Evolutionary conservation across 2,113 vertebrate species (phyloP).

Genomic region (Furnarius figulus): DNA sequence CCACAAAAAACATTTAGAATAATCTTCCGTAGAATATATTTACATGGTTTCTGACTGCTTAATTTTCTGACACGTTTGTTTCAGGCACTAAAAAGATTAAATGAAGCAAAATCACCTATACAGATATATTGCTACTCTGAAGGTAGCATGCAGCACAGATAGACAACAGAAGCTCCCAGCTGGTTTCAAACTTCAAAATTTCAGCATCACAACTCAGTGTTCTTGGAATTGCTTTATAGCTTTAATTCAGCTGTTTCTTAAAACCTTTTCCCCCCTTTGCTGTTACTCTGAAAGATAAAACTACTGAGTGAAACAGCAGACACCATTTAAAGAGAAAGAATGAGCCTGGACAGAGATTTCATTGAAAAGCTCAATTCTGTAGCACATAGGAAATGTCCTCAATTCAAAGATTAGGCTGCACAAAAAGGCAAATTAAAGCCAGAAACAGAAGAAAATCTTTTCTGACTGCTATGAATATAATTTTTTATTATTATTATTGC

Average conservation of each 20-base stretch:
- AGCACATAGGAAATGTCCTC: background rate
- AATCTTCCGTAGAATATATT: constrained; percentile 56
- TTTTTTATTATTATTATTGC: background rate
- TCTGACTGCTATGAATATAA: background rate
- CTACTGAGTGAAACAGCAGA: constrained; percentile 19
- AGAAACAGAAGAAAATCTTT: constrained; percentile 16
- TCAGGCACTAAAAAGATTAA: constrained; percentile 23
- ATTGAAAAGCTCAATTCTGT: constrained; percentile 38
- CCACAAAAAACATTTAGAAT: constrained; percentile 37
- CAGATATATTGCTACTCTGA: background rate
- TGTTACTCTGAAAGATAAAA: constrained; percentile 34
- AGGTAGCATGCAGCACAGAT: background rate
- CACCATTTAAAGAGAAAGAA: constrained; percentile 42
- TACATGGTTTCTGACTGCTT: constrained; percentile 39
- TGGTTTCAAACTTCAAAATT: constrained; percentile 26
- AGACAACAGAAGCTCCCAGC: background rate
- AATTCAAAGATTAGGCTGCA: constrained; percentile 1
- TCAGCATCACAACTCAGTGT: background rate
- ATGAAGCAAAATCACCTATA: background rate
- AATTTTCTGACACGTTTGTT: constrained; percentile 52
- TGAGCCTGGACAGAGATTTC: constrained; percentile 48
- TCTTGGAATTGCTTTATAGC: background rate
- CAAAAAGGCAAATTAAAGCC: constrained; percentile 29
- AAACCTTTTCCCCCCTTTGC: background rate
- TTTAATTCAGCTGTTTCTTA: constrained; percentile 7